Conservation (phyloP, 2,888 invertebrate genomes). For the Fragum fragum region DNA sequence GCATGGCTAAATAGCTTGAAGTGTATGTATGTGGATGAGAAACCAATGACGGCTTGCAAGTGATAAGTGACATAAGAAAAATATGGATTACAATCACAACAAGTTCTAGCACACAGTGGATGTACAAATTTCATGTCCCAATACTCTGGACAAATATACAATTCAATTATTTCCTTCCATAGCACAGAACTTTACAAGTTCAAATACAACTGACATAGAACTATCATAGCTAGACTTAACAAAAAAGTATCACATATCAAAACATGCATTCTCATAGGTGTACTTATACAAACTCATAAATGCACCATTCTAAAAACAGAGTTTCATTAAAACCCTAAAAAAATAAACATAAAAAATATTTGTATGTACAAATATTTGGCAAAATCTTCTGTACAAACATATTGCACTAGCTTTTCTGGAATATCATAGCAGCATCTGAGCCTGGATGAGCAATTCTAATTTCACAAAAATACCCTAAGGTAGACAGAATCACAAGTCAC, state of each 20-base stretch:
- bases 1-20: no score
- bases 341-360: conserved; percentile 71
- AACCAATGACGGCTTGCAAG: no score
- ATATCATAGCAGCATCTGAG: conserved; percentile 30
- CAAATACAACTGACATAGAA: conserved; percentile 5
- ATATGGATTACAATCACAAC: conserved; percentile 11
- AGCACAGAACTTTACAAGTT: conserved; percentile 32
- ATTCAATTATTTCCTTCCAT: conserved; percentile 5
- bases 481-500: conserved; percentile 55
- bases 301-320: conserved; percentile 71
- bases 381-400: conserved; percentile 65
- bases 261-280: conserved; percentile 27
- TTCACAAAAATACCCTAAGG: not conserved
- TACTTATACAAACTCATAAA: conserved; percentile 26
- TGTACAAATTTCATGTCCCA: conserved; percentile 18
- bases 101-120: conserved; percentile 15
- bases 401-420: conserved; percentile 62
- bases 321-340: conserved; percentile 67
- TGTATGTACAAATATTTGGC: conserved; percentile 71
- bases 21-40: no score
- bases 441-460: not conserved
- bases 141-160: not conserved
- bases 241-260: conserved; percentile 28
- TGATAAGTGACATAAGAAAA: not conserved
- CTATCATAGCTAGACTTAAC: conserved; percentile 23